Conservation (phyloP, 2,888 invertebrate species). For the Cancer borealis region DNA sequence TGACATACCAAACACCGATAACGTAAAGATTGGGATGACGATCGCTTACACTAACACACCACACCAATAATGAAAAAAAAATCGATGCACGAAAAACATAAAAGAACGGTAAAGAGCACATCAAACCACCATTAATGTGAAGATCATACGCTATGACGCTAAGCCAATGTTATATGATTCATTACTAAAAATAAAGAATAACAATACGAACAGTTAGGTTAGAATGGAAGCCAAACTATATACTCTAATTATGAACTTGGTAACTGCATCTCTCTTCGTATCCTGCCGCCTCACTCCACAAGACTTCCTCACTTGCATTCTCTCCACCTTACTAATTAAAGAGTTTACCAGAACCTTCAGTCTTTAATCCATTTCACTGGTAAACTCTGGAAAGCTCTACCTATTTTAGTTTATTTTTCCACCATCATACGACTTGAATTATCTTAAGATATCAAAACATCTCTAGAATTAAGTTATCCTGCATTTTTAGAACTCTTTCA, state of each 20-base stretch:
- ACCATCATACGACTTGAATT: neutral
- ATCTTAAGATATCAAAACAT: neutral
- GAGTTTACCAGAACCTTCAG: neutral
- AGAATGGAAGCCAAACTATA: too few relatives aligned
- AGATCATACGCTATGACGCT: too few relatives aligned
- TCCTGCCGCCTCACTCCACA: neutral
- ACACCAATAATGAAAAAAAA: neutral
- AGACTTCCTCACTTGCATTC: neutral
- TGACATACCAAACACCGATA: slow-evolving; percentile 20
- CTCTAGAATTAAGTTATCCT: neutral
- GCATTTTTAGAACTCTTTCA: too few relatives aligned
- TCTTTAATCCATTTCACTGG: neutral
- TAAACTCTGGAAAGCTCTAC: neutral
- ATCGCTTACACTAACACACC: neutral
- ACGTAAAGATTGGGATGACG: neutral
- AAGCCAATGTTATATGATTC: too few relatives aligned
- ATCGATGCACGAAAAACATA: neutral
- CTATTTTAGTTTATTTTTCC: neutral
- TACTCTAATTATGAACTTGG: neutral
- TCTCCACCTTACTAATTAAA: neutral
- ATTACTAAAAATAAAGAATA: too few relatives aligned
- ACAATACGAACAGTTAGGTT: too few relatives aligned
- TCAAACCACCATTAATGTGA: neutral
- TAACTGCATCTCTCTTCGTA: neutral
- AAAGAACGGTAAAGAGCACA: neutral